Percentiles rank a stretch among this genome's conserved stretches.
Evolutionary conservation across 2,113 vertebrate species (phyloP).

Genomic region (Spea multiplicata): DNA sequence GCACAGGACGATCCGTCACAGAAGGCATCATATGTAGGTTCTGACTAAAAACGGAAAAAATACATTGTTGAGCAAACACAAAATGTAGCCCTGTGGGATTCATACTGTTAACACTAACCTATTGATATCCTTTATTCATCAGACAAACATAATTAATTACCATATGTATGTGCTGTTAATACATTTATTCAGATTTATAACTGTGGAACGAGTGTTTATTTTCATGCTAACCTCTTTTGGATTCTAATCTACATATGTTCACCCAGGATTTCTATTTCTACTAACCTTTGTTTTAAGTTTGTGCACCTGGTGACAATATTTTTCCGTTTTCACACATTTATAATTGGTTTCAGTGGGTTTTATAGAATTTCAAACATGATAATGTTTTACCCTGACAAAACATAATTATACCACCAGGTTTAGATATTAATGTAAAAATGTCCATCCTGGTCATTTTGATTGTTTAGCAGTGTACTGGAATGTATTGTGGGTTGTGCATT

Average conservation of each 20-base stretch:
- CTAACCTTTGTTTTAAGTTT: constrained; percentile 1
- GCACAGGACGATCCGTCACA: too few relatives aligned
- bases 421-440: constrained; percentile 30
- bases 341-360: constrained; percentile 46
- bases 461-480: neutral
- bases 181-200: constrained; percentile 27
- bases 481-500: neutral
- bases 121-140: neutral
- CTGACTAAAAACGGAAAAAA: too few relatives aligned
- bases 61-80: neutral
- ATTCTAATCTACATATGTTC: constrained; percentile 38
- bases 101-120: neutral
- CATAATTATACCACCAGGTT: constrained; percentile 26
- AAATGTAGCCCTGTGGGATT: constrained; percentile 6
- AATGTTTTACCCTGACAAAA: constrained; percentile 26
- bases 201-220: constrained; percentile 5
- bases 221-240: constrained; percentile 21
- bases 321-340: constrained; percentile 33
- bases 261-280: constrained; percentile 21
- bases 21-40: too few relatives aligned
- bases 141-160: constrained; percentile 8
- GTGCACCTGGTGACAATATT: constrained; percentile 36
- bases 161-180: constrained; percentile 5
- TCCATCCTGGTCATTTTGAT: constrained; percentile 39
- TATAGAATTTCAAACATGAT: constrained; percentile 22